These are phyloP conservation scores for Paracentrotus lividus DNA, from an alignment of 53 echinoderm and acorn worm genomes.

Conservation along the genomic window DNA sequence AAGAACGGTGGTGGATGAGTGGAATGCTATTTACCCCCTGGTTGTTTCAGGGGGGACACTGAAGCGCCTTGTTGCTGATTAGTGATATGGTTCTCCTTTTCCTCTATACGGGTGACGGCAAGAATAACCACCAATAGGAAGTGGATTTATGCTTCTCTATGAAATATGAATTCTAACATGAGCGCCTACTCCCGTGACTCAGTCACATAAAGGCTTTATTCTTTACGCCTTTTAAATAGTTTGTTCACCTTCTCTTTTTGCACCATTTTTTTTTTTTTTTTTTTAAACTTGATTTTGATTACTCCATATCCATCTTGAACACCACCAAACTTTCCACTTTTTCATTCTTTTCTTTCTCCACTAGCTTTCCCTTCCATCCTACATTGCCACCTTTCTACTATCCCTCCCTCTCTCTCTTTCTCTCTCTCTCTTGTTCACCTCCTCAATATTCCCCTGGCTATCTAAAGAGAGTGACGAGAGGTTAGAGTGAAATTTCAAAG, in stretches of 20 bases:
- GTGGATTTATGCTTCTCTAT: conserved; percentile 45
- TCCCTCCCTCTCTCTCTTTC: neutral
- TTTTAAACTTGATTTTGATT: too few relatives aligned
- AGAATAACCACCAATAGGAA: conserved; percentile 39
- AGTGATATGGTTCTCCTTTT: neutral
- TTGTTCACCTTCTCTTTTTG: neutral
- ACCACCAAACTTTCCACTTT: too few relatives aligned
- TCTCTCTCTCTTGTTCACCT: conserved; percentile 4
- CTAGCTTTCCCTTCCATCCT: neutral
- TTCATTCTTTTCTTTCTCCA: neutral
- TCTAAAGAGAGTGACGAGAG: conserved; percentile 43
- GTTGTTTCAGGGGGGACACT: conserved; percentile 58
- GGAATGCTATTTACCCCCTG: conserved; percentile 58
- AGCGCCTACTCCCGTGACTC: neutral
- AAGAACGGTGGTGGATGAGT: conserved; percentile 8
- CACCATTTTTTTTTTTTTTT: neutral
- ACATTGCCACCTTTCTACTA: too few relatives aligned
- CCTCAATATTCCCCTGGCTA: conserved; percentile 20
- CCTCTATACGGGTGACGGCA: conserved; percentile 23
- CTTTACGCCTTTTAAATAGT: neutral
- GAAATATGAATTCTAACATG: conserved; percentile 10
- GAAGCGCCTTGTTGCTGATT: conserved; percentile 39
- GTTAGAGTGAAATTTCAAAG: conserved; percentile 35
- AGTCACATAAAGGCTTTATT: neutral
- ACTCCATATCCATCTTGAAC: too few relatives aligned